A percentile compares a stretch with the other conserved stretches of the same genome.
Conservation (phyloP, 2,888 invertebrate species). For the Nineta flava region DNA sequence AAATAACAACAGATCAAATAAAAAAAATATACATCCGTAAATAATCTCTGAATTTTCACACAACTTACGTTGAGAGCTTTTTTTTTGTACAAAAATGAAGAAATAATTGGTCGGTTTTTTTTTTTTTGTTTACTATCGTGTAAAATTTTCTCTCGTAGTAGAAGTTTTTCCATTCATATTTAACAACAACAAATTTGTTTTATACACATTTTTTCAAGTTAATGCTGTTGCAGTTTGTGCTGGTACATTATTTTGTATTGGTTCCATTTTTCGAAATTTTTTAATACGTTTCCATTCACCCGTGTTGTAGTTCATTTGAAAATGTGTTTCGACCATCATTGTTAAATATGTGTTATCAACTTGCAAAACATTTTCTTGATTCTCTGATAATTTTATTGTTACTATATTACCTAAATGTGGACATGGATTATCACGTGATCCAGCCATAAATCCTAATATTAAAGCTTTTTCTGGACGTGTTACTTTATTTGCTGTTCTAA, state of each 20-base stretch:
- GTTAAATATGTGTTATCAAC: conserved; percentile 65
- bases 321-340: conserved; percentile 82
- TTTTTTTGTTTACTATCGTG: too few relatives aligned
- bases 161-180: too few relatives aligned
- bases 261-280: conserved; percentile 65
- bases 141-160: too few relatives aligned
- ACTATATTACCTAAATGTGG: conserved; percentile 94
- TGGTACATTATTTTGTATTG: not conserved
- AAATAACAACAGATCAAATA: too few relatives aligned
- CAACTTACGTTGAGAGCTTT: too few relatives aligned
- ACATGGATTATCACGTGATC: conserved; percentile 93
- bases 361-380: conserved; percentile 73
- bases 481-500: conserved; percentile 87
- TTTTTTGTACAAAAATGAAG: too few relatives aligned
- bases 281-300: conserved; percentile 95
- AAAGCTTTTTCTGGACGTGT: conserved; percentile 94
- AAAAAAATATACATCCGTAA: too few relatives aligned
- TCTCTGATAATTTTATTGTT: conserved; percentile 88
- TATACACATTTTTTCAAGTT: not conserved
- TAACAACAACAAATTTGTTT: too few relatives aligned
- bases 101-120: too few relatives aligned
- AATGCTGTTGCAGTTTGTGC: conserved; percentile 2
- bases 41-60: too few relatives aligned
- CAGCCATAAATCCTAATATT: conserved; percentile 96
- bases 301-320: conserved; percentile 96